Evolutionary conservation across 2,797 vertebrate species (phyloP).

Genomic region (Lutra lutra): DNA sequence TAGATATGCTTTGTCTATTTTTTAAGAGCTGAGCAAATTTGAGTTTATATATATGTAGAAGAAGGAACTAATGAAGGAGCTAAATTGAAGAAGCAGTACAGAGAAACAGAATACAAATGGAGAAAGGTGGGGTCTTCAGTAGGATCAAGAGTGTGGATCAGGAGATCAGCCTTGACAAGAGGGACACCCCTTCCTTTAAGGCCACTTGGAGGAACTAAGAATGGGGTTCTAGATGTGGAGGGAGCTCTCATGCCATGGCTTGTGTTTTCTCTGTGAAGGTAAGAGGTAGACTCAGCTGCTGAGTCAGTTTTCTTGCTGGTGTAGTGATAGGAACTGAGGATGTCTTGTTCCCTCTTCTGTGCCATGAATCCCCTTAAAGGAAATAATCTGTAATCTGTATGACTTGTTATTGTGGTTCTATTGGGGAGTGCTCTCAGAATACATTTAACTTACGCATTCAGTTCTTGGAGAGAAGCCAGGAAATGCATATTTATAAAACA

Average conservation of each 20-base stretch:
- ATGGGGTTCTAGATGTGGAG: background rate
- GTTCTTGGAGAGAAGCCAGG: background rate
- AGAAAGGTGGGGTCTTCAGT: background rate
- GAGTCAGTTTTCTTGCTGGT: background rate
- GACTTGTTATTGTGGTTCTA: slow-evolving; percentile 14
- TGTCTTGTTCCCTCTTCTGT: background rate
- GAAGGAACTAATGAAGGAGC: background rate
- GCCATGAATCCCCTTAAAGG: background rate
- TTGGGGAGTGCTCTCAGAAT: background rate
- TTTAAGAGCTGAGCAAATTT: slow-evolving; percentile 37
- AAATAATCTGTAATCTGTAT: slow-evolving; percentile 12
- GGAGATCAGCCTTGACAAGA: background rate
- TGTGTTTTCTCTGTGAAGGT: background rate
- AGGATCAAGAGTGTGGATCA: background rate
- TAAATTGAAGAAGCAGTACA: background rate
- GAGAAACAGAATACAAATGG: background rate
- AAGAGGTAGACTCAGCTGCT: background rate
- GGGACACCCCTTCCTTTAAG: background rate
- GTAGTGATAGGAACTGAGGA: background rate
- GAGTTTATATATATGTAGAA: background rate
- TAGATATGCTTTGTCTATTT: background rate
- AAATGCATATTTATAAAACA: background rate
- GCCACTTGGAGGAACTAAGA: background rate
- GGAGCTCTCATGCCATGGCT: background rate
- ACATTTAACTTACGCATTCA: background rate